Conservation (phyloP, 2,888 invertebrate species). For the Brenthis daphne region DNA sequence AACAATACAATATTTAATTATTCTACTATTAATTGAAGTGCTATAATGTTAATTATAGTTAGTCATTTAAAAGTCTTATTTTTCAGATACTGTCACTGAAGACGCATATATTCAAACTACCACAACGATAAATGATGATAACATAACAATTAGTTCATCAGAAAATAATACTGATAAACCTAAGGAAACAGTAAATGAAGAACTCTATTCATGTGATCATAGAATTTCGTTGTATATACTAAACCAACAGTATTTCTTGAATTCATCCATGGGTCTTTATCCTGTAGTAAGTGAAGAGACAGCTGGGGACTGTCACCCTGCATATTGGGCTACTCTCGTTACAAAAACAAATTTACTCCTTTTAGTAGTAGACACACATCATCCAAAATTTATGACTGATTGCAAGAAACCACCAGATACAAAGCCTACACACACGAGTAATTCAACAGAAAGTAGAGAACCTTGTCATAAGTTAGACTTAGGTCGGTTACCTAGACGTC, state of each 20-base stretch:
- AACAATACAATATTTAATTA: too few relatives aligned
- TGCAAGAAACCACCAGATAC: conserved; percentile 84
- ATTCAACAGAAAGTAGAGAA: conserved; percentile 73
- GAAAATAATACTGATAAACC: conserved; percentile 49
- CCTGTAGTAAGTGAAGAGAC: conserved; percentile 60
- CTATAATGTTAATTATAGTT: background rate
- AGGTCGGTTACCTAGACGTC: conserved; percentile 85
- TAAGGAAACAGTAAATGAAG: conserved; percentile 60
- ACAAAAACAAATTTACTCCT: conserved; percentile 90
- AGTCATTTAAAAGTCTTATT: background rate
- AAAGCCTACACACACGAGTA: conserved; percentile 61
- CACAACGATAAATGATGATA: conserved; percentile 19
- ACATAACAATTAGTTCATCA: conserved; percentile 11
- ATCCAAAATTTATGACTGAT: conserved; percentile 45
- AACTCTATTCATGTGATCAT: conserved; percentile 86
- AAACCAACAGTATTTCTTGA: conserved; percentile 81
- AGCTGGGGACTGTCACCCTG: conserved; percentile 59
- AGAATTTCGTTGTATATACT: conserved; percentile 86
- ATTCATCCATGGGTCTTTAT: conserved; percentile 53
- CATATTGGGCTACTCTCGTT: conserved; percentile 87
- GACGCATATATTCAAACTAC: conserved; percentile 17
- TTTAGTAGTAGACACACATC: conserved; percentile 84
- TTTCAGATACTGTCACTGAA: conserved; percentile 26
- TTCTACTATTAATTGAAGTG: too few relatives aligned
- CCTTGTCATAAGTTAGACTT: conserved; percentile 90